These are phyloP conservation scores for Sepioteuthis lessoniana DNA, from an alignment of 2,888 invertebrate genomes.

Conservation along the genomic window DNA sequence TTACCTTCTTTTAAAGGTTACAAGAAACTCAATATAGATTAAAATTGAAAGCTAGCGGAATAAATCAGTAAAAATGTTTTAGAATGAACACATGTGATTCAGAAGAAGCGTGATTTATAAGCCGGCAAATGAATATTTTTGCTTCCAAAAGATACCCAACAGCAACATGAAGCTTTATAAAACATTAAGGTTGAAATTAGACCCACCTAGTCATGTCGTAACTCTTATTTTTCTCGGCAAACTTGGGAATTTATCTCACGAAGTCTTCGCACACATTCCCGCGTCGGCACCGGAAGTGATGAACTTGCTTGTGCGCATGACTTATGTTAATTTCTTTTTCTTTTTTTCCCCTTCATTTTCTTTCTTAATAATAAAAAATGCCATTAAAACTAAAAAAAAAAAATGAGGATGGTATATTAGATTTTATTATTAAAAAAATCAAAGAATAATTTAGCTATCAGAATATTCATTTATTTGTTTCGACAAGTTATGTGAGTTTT, in stretches of 20 bases:
- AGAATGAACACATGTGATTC: constrained; percentile 1
- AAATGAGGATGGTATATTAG: no score
- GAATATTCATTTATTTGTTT: no score
- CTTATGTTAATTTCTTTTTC: neutral
- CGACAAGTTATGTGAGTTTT: no score
- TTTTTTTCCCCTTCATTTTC: neutral
- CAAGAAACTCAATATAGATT: neutral
- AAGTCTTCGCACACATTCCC: constrained; percentile 12
- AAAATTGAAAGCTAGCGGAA: neutral
- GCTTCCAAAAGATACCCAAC: neutral
- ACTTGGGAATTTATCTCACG: neutral
- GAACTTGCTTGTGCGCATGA: neutral
- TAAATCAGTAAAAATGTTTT: neutral
- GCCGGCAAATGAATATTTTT: neutral
- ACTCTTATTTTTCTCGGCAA: neutral
- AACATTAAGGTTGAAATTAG: neutral
- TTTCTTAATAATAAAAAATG: no score
- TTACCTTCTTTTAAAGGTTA: neutral
- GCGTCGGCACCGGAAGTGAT: neutral
- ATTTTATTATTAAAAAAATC: no score
- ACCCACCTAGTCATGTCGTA: constrained; percentile 14
- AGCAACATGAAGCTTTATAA: neutral
- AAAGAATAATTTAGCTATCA: no score
- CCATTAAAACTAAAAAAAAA: no score
- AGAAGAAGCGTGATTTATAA: neutral